phyloP scores from a whole-genome alignment of 2,113 vertebrate species.

The Hyperopisus bebe region DNA sequence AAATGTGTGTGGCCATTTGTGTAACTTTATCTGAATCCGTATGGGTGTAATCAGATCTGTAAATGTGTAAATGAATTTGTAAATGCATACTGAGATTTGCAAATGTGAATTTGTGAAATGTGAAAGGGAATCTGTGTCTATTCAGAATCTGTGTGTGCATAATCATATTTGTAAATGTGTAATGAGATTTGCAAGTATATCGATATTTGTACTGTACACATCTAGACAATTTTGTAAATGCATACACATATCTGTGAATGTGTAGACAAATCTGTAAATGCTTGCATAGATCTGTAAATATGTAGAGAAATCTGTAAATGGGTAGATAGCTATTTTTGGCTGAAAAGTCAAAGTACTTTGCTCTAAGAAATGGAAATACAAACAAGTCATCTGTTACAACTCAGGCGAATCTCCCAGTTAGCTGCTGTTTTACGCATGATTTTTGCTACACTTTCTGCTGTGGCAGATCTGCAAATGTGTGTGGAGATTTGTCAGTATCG shows the following conservation, averaged over 20 bases:
- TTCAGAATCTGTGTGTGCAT: too few species aligned
- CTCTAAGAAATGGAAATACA: background rate
- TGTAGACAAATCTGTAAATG: background rate
- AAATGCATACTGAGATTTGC: background rate
- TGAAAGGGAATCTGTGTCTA: background rate
- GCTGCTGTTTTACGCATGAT: too few species aligned
- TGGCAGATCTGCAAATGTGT: too few species aligned
- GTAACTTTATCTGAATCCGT: background rate
- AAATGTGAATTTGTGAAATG: background rate
- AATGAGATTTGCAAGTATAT: background rate
- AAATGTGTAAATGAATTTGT: background rate
- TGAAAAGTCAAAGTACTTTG: background rate
- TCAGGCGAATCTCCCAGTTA: background rate
- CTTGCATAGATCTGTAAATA: background rate
- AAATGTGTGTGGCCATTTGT: background rate
- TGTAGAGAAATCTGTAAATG: background rate
- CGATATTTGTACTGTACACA: too few species aligned
- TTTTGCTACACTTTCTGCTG: too few species aligned
- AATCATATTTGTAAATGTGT: background rate
- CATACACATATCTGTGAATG: background rate
- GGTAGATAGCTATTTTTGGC: background rate
- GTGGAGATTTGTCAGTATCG: too few species aligned
- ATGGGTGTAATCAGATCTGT: background rate
- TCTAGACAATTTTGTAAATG: background rate
- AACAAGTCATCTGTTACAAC: background rate